Percentiles rank a stretch among this genome's conserved stretches.
These are phyloP conservation scores for Dolichotis patagonum DNA, from an alignment of 2,113 vertebrate genomes.

Conservation along the genomic window DNA sequence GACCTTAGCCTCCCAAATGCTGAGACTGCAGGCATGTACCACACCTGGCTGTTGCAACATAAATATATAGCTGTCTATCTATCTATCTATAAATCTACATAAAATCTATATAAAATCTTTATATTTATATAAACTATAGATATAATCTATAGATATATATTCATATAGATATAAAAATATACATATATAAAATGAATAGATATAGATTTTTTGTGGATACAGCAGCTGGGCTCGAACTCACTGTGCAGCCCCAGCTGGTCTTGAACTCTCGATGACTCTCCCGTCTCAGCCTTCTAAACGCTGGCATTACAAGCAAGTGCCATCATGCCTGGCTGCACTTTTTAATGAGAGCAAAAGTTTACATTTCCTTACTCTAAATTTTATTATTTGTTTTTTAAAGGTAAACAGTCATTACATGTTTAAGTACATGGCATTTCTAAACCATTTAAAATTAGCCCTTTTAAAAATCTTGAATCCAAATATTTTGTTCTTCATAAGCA, in stretches of 20 bases:
- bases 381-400: not conserved
- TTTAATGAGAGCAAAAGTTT: not conserved
- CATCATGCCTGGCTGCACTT: not conserved
- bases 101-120: not conserved
- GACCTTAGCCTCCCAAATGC: not conserved
- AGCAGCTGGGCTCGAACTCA: too few relatives aligned
- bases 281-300: not conserved
- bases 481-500: not conserved
- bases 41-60: not conserved
- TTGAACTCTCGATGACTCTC: not conserved
- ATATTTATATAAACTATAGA: too few relatives aligned
- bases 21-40: not conserved
- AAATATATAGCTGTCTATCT: too few relatives aligned
- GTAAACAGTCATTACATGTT: not conserved
- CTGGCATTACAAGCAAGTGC: not conserved
- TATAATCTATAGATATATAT: too few relatives aligned
- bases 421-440: not conserved
- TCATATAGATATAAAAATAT: too few relatives aligned
- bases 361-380: not conserved
- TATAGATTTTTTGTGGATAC: too few relatives aligned
- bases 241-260: not conserved
- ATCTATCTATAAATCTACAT: too few relatives aligned
- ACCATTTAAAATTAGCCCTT: not conserved
- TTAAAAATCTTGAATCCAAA: conserved; percentile 1
- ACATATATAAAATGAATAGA: too few relatives aligned